phyloP scores from a whole-genome alignment of 2,888 invertebrate genomes.

The Cataglyphis rosenhaueri region DNA sequence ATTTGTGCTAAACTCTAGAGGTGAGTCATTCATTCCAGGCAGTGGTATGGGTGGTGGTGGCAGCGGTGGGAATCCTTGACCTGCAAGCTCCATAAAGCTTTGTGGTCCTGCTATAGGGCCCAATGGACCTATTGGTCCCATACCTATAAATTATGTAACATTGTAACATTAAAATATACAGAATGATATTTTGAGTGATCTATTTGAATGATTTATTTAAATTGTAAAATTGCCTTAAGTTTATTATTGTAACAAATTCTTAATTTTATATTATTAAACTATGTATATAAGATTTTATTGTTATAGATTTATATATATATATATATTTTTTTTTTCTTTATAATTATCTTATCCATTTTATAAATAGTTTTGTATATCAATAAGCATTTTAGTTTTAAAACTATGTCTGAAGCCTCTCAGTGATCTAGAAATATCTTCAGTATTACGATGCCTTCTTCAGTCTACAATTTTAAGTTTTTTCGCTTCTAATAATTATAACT shows the following conservation, averaged over 20 bases:
- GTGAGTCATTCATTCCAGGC: slow-evolving; percentile 88
- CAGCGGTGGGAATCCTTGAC: slow-evolving; percentile 83
- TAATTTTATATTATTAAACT: background rate
- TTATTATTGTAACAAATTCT: background rate
- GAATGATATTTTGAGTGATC: background rate
- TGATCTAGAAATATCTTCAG: background rate
- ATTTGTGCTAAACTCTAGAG: slow-evolving; percentile 88
- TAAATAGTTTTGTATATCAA: too few relatives aligned
- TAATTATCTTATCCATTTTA: background rate
- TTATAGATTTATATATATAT: background rate
- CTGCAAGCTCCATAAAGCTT: slow-evolving; percentile 83
- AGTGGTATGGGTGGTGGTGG: slow-evolving; percentile 83
- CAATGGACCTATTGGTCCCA: slow-evolving; percentile 83
- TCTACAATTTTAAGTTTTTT: background rate
- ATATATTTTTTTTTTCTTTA: background rate
- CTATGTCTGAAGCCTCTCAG: background rate
- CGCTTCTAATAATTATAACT: too few relatives aligned
- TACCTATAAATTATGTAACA: slow-evolving; percentile 73
- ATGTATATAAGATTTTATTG: background rate
- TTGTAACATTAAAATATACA: background rate
- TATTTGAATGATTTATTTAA: background rate
- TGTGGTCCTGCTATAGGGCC: slow-evolving; percentile 82
- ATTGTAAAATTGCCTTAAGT: background rate
- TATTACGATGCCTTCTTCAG: background rate
- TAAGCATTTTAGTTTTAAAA: too few relatives aligned